These are phyloP conservation scores for Melopsittacus undulatus DNA, from an alignment of 2,797 vertebrate genomes.

Conservation along the genomic window DNA sequence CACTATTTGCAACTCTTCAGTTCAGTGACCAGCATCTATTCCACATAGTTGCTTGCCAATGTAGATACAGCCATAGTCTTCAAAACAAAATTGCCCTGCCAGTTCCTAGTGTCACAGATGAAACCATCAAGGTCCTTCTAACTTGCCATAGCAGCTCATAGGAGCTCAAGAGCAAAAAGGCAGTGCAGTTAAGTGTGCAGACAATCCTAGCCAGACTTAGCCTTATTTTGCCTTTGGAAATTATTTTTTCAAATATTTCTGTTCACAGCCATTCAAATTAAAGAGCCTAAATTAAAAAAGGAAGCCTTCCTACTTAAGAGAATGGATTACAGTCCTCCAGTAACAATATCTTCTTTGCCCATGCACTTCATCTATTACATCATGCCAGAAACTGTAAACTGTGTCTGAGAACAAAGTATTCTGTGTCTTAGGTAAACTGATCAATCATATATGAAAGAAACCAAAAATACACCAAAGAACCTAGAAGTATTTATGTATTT, in stretches of 20 bases:
- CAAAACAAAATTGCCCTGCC: background rate
- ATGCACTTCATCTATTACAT: background rate
- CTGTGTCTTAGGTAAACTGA: background rate
- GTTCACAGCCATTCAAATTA: background rate
- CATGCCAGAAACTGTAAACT: background rate
- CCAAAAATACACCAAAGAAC: background rate
- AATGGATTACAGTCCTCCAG: background rate
- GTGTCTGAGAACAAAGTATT: conserved; percentile 23
- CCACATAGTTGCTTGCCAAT: background rate
- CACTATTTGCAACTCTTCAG: background rate
- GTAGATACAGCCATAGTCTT: background rate
- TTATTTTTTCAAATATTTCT: background rate
- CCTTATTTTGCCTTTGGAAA: background rate
- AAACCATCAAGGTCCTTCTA: background rate
- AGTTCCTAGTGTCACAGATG: background rate
- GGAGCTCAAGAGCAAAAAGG: background rate
- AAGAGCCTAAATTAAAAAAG: background rate
- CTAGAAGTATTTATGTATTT: background rate
- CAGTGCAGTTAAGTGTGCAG: background rate
- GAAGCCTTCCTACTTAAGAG: background rate
- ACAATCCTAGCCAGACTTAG: background rate
- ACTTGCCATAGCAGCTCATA: background rate
- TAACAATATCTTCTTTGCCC: background rate
- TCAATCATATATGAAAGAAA: conserved; percentile 21
- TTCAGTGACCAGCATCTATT: background rate